These are phyloP conservation scores for Ganaspis brasiliensis DNA, from an alignment of 2,888 invertebrate genomes.

Conservation along the genomic window DNA sequence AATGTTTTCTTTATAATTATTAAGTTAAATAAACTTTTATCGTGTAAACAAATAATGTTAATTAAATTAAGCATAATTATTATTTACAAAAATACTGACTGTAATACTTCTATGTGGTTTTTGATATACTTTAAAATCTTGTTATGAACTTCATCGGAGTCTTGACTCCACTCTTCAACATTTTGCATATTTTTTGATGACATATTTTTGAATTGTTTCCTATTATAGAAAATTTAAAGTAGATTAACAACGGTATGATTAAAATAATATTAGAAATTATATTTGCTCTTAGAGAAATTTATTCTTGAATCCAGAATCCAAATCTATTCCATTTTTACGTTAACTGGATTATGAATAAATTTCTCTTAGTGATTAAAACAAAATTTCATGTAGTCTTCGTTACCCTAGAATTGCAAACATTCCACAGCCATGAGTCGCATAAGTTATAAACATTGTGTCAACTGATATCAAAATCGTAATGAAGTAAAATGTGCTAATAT, in stretches of 20 bases:
- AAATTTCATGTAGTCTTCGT: neutral
- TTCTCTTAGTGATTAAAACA: no score
- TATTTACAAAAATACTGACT: slow-evolving; percentile 9
- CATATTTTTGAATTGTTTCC: slow-evolving; percentile 5
- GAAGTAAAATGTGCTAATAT: slow-evolving; percentile 22
- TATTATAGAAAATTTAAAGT: neutral
- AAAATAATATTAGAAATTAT: neutral
- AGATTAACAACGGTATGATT: neutral
- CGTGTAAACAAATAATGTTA: no score
- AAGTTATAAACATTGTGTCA: slow-evolving; percentile 37
- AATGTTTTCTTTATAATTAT: no score
- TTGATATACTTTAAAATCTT: neutral
- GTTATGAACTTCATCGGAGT: neutral
- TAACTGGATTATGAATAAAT: no score
- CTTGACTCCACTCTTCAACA: neutral
- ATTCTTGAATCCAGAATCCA: no score
- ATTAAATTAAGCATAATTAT: neutral
- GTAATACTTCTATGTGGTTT: neutral
- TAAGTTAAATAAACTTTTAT: no score
- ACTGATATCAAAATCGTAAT: neutral
- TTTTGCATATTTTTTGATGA: neutral
- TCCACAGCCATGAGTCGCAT: slow-evolving; percentile 26
- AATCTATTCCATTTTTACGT: no score
- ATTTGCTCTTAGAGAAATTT: no score
- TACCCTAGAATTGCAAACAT: slow-evolving; percentile 41